A percentile compares a stretch with the other conserved stretches of the same genome.
These are phyloP conservation scores for Onthophagus taurus DNA, from an alignment of 1,140 invertebrate genomes.

Conservation along the genomic window DNA sequence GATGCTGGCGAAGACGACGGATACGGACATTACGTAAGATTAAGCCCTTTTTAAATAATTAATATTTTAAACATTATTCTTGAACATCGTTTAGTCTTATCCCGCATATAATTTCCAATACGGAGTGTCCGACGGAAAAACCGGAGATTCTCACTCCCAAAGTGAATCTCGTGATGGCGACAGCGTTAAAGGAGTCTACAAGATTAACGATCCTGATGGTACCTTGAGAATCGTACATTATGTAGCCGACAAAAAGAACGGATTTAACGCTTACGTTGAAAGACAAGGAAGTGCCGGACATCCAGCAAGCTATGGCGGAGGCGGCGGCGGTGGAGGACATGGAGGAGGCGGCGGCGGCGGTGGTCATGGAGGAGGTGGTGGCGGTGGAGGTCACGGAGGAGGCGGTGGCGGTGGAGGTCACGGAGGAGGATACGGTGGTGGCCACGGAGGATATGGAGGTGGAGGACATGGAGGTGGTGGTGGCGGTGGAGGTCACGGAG, in stretches of 20 bases:
- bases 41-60: background rate
- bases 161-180: constrained; percentile 4
- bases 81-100: background rate
- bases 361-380: background rate
- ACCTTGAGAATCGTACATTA: constrained; percentile 6
- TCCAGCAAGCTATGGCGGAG: background rate
- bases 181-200: constrained; percentile 5
- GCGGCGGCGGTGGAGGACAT: background rate
- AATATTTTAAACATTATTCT: background rate
- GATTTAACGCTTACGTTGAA: constrained; percentile 7
- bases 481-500: too few species aligned
- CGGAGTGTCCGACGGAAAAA: constrained; percentile 5
- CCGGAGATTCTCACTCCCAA: constrained; percentile 6
- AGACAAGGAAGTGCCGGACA: constrained; percentile 1
- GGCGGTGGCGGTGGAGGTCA: too few species aligned
- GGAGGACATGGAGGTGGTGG: too few species aligned
- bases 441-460: too few species aligned
- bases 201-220: constrained; percentile 6
- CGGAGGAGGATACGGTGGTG: too few species aligned
- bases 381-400: too few species aligned
- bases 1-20: constrained; percentile 2
- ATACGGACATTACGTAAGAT: constrained; percentile 5
- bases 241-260: constrained; percentile 3
- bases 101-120: constrained; percentile 9
- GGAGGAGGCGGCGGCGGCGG: background rate